Conservation (phyloP, 1,140 invertebrate genomes). For the Elymnias hypermnestra region DNA sequence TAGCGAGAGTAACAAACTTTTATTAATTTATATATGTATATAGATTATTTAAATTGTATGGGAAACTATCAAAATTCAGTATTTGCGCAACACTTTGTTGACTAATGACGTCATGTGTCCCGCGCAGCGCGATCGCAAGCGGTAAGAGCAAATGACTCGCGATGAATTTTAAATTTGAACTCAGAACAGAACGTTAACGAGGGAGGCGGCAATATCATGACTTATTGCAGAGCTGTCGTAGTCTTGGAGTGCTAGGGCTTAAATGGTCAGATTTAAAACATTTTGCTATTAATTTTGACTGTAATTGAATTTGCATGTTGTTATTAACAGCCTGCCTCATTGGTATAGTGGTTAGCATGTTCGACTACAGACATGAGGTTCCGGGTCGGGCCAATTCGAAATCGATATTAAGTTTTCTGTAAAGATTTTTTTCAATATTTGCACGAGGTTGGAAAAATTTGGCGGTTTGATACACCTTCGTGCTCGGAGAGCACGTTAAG, state of each 20-base stretch:
- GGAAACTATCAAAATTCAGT: conserved; percentile 35
- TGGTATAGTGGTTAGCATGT: no score
- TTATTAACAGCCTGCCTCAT: no score
- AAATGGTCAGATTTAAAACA: not conserved
- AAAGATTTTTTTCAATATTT: no score
- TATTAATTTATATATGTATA: no score
- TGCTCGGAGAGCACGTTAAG: no score
- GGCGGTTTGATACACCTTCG: no score
- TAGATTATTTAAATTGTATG: no score
- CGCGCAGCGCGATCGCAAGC: conserved; percentile 61
- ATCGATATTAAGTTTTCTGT: no score
- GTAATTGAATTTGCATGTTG: not conserved
- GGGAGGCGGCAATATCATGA: conserved; percentile 52
- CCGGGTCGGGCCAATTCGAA: no score
- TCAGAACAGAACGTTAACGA: conserved; percentile 57
- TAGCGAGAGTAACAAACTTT: no score
- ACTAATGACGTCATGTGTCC: conserved; percentile 72
- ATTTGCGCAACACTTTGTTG: conserved; percentile 27
- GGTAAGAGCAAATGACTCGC: conserved; percentile 64
- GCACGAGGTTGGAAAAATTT: no score
- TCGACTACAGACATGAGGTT: no score
- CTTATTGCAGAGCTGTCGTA: conserved; percentile 39
- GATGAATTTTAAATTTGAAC: conserved; percentile 72
- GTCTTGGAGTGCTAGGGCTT: conserved; percentile 16
- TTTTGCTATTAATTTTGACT: conserved; percentile 2